Conservation (phyloP, 2,113 vertebrate species). For the Trogon melanurus region DNA sequence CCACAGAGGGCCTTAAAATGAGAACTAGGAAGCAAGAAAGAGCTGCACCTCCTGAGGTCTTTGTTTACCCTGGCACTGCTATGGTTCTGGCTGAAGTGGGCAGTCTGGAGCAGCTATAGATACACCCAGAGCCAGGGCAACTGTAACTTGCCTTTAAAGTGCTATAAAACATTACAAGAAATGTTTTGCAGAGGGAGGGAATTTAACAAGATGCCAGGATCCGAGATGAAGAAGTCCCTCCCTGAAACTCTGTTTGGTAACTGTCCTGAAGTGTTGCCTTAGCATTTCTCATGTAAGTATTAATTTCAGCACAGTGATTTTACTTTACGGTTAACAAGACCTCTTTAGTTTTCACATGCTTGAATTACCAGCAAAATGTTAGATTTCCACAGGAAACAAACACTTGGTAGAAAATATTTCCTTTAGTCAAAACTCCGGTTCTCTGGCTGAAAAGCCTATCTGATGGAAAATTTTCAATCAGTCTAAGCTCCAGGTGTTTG, state of each 20-base stretch:
- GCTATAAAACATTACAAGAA: constrained; percentile 12
- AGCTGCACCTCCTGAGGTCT: neutral
- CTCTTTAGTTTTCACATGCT: neutral
- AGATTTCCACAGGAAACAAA: constrained; percentile 58
- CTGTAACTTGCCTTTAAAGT: neutral
- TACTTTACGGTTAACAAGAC: neutral
- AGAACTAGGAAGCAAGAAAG: neutral
- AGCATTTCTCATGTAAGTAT: neutral
- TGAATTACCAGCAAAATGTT: constrained; percentile 16
- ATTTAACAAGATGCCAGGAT: neutral
- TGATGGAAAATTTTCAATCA: constrained; percentile 42
- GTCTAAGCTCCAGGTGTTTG: constrained; percentile 11
- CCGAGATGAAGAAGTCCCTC: neutral
- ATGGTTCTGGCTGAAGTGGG: neutral
- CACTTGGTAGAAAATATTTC: constrained; percentile 54
- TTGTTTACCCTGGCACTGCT: neutral
- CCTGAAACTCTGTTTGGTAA: neutral
- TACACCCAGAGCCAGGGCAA: neutral
- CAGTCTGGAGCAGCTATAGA: neutral
- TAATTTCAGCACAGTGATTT: neutral
- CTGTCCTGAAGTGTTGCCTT: neutral
- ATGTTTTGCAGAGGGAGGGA: neutral
- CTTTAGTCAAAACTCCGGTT: neutral
- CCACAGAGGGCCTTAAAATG: neutral
- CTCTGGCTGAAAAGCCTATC: constrained; percentile 9